These are phyloP conservation scores for Drosophila willistoni DNA, from an alignment of 1,140 invertebrate genomes.

Conservation along the genomic window DNA sequence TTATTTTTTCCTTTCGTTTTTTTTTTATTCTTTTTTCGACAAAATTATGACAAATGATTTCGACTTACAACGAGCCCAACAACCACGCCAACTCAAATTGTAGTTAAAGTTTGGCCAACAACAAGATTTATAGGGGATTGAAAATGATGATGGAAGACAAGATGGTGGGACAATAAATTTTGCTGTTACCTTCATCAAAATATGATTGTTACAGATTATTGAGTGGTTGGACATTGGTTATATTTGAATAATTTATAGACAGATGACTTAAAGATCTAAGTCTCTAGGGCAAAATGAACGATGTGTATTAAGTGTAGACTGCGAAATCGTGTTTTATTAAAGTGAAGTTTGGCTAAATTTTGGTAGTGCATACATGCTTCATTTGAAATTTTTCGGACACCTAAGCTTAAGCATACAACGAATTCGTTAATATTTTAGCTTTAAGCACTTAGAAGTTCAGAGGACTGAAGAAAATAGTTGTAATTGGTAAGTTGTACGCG, in stretches of 20 bases:
- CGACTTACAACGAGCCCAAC: conserved; percentile 42
- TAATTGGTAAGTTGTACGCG: too few relatives aligned
- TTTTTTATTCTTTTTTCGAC: not conserved
- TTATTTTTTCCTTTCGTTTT: conserved; percentile 24
- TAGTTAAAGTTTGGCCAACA: conserved; percentile 42
- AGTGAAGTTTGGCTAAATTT: too few relatives aligned
- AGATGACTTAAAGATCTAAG: not conserved
- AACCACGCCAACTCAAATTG: conserved; percentile 34
- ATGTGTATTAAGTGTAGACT: too few relatives aligned
- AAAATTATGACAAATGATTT: conserved; percentile 78
- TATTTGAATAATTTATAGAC: conserved; percentile 3
- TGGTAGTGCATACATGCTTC: too few relatives aligned
- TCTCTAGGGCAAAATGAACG: not conserved
- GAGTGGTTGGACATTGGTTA: not conserved
- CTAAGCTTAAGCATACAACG: too few relatives aligned
- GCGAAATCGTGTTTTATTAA: too few relatives aligned
- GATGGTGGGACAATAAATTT: conserved; percentile 23
- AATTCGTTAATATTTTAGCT: too few relatives aligned
- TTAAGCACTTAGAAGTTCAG: too few relatives aligned
- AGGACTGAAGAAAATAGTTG: too few relatives aligned
- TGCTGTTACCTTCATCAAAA: conserved; percentile 23
- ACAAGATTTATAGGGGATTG: conserved; percentile 53
- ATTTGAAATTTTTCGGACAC: too few relatives aligned
- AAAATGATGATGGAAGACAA: conserved; percentile 31
- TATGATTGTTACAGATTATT: conserved; percentile 8